Conservation (phyloP, 2,797 vertebrate genomes). For the Betta splendens region DNA sequence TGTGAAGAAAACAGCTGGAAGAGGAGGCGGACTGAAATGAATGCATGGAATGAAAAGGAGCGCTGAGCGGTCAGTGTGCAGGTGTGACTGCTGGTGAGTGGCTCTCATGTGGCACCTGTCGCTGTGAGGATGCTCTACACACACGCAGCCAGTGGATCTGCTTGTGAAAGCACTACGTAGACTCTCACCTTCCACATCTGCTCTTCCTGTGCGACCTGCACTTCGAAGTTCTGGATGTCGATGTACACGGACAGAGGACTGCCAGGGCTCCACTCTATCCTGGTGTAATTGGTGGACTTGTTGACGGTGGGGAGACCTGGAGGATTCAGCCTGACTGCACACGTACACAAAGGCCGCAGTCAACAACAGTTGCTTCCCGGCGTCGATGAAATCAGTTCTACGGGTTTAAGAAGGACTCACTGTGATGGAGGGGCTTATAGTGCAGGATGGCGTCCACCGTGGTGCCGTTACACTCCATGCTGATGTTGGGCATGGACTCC, state of each 20-base stretch:
- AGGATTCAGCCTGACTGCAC: constrained; percentile 75
- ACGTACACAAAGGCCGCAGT: constrained; percentile 1
- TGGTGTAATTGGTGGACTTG: constrained; percentile 23
- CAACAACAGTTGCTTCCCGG: too few relatives aligned
- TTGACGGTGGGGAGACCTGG: constrained; percentile 56
- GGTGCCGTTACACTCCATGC: constrained; percentile 51
- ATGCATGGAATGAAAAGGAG: too few relatives aligned
- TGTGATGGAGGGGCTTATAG: neutral
- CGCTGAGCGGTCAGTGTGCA: too few relatives aligned
- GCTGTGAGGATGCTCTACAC: too few relatives aligned
- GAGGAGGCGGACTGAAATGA: too few relatives aligned
- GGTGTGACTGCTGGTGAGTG: too few relatives aligned
- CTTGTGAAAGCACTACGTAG: too few relatives aligned
- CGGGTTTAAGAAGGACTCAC: constrained; percentile 63
- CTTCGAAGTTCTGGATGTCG: constrained; percentile 4
- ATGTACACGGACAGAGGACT: fast-evolving
- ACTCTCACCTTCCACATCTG: constrained; percentile 63
- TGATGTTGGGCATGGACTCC: constrained; percentile 12
- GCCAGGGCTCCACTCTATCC: constrained; percentile 62
- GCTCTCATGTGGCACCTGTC: too few relatives aligned
- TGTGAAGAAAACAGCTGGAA: neutral
- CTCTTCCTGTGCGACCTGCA: constrained; percentile 55
- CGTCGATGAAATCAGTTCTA: neutral
- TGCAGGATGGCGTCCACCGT: neutral
- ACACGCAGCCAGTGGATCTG: too few relatives aligned